A percentile compares a stretch with the other conserved stretches of the same genome.
Evolutionary conservation across 2,888 invertebrate species (phyloP).

Genomic region (Euplagia quadripunctaria): DNA sequence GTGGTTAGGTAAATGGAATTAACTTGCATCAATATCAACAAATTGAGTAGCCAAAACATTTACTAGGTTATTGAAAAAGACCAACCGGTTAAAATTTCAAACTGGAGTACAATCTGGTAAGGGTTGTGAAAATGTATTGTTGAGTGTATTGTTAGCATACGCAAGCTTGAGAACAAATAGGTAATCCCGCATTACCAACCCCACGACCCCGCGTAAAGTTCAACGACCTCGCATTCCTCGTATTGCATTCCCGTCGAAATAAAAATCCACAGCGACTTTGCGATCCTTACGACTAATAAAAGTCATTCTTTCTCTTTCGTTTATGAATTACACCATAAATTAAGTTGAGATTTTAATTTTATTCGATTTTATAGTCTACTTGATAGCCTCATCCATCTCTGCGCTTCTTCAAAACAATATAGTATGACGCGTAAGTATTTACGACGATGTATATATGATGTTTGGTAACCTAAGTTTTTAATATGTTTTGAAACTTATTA

Average conservation of each 20-base stretch:
- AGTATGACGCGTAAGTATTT: not conserved
- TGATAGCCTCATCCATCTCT: slow-evolving; percentile 28
- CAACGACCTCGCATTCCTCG: slow-evolving; percentile 70
- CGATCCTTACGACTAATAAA: slow-evolving; percentile 49
- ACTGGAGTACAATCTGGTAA: slow-evolving; percentile 38
- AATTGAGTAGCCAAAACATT: not conserved
- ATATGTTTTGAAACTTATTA: not conserved
- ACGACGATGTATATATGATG: not conserved
- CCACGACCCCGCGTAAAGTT: slow-evolving; percentile 67
- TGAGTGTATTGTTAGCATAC: slow-evolving; percentile 53
- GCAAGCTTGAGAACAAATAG: slow-evolving; percentile 60
- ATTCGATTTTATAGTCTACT: slow-evolving; percentile 53
- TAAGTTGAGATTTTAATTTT: slow-evolving; percentile 46
- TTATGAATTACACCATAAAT: slow-evolving; percentile 51
- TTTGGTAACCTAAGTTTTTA: not conserved
- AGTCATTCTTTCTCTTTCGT: slow-evolving; percentile 51
- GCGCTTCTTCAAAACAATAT: slow-evolving; percentile 11
- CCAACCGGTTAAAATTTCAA: slow-evolving; percentile 26
- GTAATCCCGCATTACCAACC: slow-evolving; percentile 62
- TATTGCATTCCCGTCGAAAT: slow-evolving; percentile 67
- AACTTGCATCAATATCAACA: not conserved
- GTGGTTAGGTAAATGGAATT: not conserved
- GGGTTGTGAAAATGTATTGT: slow-evolving; percentile 52
- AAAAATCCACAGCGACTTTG: slow-evolving; percentile 60
- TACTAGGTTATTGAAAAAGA: slow-evolving; percentile 24